A percentile compares a stretch with the other conserved stretches of the same genome.
Conservation (phyloP, 2,113 vertebrate species). For the Herpetotheres cachinnans region DNA sequence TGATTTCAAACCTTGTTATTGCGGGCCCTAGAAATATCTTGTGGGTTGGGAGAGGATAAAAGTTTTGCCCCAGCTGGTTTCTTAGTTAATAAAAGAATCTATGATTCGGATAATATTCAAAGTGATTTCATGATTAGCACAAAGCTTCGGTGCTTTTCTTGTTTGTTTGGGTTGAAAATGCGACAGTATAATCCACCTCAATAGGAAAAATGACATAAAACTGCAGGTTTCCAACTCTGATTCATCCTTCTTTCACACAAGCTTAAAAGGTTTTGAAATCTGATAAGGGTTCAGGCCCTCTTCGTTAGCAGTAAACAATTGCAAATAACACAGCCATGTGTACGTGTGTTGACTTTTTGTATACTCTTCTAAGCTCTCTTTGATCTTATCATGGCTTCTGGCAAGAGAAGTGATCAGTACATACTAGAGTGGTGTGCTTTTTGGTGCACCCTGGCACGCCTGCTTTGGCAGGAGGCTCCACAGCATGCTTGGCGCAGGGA, state of each 20-base stretch:
- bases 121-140: background rate
- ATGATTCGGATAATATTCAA: background rate
- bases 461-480: background rate
- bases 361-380: background rate
- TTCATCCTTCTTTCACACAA: background rate
- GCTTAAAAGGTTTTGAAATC: background rate
- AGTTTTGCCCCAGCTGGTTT: background rate
- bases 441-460: background rate
- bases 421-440: background rate
- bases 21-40: background rate
- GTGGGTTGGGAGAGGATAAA: background rate
- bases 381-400: background rate
- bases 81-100: background rate
- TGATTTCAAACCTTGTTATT: background rate
- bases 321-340: background rate
- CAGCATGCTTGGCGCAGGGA: background rate
- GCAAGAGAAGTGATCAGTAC: background rate
- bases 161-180: background rate
- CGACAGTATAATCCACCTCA: rapidly evolving
- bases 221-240: background rate
- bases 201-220: background rate
- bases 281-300: background rate
- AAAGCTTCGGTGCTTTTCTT: background rate
- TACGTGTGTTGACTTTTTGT: background rate
- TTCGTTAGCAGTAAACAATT: background rate